A percentile compares a stretch with the other conserved stretches of the same genome.
phyloP scores from a whole-genome alignment of 2,113 vertebrate genomes.

The Perognathus longimembris region DNA sequence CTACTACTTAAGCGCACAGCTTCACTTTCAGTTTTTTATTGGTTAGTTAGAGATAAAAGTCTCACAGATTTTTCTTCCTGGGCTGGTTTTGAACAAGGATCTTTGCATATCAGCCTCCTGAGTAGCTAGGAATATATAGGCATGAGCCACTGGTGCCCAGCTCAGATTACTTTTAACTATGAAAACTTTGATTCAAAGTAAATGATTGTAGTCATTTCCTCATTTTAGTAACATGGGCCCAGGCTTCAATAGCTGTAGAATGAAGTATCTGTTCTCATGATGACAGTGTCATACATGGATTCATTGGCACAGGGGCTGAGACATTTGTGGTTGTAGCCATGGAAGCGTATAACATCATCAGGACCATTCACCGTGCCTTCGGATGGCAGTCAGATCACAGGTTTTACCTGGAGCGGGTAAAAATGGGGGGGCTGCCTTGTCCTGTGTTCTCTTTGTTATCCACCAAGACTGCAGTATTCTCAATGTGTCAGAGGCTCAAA shows the following conservation, averaged over 20 bases:
- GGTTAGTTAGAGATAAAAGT: no score
- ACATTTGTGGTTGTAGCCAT: neutral
- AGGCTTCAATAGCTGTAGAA: neutral
- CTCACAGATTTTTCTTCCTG: no score
- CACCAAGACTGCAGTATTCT: neutral
- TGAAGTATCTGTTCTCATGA: neutral
- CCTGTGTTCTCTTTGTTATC: neutral
- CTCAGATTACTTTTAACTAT: neutral
- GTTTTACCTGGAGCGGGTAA: neutral
- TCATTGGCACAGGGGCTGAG: neutral
- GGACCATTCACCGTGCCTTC: neutral
- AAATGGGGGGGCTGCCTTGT: neutral
- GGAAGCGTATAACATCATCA: neutral
- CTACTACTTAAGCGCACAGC: no score
- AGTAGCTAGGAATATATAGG: no score
- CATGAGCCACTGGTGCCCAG: no score
- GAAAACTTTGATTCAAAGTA: constrained; percentile 29
- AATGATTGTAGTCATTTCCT: neutral
- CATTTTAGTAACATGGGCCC: neutral
- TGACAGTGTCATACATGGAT: neutral
- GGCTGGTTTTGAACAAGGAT: no score
- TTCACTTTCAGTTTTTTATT: no score
- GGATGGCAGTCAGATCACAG: neutral
- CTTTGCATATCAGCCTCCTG: no score
- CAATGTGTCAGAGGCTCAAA: neutral